A percentile compares a stretch with the other conserved stretches of the same genome.
These are phyloP conservation scores for Lerista edwardsae DNA, from an alignment of 2,797 vertebrate species.

Conservation along the genomic window DNA sequence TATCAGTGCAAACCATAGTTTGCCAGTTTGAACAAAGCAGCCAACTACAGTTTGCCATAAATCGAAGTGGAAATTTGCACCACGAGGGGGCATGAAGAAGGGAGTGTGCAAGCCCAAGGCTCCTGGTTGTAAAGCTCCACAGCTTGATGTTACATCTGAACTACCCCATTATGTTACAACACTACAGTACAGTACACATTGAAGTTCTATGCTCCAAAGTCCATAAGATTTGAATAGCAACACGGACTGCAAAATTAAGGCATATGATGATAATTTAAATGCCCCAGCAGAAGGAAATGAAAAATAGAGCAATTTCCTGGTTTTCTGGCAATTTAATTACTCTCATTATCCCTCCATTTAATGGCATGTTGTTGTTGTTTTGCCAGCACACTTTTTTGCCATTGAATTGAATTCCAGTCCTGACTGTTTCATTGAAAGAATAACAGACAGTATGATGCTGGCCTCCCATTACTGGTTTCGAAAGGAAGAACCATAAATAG, in stretches of 20 bases:
- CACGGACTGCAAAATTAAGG: not conserved
- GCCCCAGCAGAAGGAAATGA: not conserved
- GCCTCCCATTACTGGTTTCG: not conserved
- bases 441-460: not conserved
- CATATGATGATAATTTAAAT: not conserved
- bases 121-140: not conserved
- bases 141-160: not conserved
- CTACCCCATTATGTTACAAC: not conserved
- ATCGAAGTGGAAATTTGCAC: too few species aligned
- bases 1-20: too few species aligned
- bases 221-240: not conserved
- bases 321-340: conserved; percentile 3
- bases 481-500: not conserved
- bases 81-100: too few species aligned
- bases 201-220: not conserved
- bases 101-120: not conserved
- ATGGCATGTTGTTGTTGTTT: not conserved
- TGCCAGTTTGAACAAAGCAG: too few species aligned
- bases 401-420: not conserved
- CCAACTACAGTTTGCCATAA: too few species aligned
- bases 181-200: not conserved
- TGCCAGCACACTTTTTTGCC: not conserved
- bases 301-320: not conserved
- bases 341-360: not conserved
- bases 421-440: not conserved